Evolutionary conservation across 2,888 invertebrate species (phyloP), one percentile per base, ranked within the genome.

Genomic region (Steinernema carpocapsae): DNA sequence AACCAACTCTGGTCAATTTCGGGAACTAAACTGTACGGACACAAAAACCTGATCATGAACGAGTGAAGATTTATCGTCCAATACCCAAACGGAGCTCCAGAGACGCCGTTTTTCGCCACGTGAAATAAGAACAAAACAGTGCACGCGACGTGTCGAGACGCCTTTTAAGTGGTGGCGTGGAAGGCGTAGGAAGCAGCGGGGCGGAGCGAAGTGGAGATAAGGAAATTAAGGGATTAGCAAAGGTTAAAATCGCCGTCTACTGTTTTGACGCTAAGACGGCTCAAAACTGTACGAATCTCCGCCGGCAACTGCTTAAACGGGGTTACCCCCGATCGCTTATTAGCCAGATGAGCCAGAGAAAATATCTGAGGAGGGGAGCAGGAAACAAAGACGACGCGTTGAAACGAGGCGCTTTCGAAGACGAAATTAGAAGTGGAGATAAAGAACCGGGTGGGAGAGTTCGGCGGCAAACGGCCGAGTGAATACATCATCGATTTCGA

Each of bases 321-420:
- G 4, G 17, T 7, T 3, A 48, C 14, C 48, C n/a, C 17, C 48
- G 48, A 7, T 48, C 48, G 19, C 48, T 48, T 48, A 48, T 48
- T 14, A 48, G 48, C 17, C n/a, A 19, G 48, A 19, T n/a, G 48
- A 48, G 10, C 37, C 37, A 37, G 37, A 48, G 19, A 48, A 4
- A 14, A 7, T 3, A 48, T 48, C 48, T 48, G 17, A 4, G 48
- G 10, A 48, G 48, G 19, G 48, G 19, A 7, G n/a, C 17, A 48
- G 48, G 19, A 14, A 48, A 48, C 48, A 48, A 48, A 48, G 48
- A 48, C 48, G 48, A 48, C 17, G 48, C 48, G 48, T 48, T 48
- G 48, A 48, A 17, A 48, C 48, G 48, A 17, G 48, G 48, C 48
- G 48, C 17, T 48, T 4, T 48, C 48, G 17, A n/a, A 17, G 48